These are phyloP conservation scores for Pharmacophagus antenor DNA, from an alignment of 2,888 invertebrate species.

Conservation along the genomic window DNA sequence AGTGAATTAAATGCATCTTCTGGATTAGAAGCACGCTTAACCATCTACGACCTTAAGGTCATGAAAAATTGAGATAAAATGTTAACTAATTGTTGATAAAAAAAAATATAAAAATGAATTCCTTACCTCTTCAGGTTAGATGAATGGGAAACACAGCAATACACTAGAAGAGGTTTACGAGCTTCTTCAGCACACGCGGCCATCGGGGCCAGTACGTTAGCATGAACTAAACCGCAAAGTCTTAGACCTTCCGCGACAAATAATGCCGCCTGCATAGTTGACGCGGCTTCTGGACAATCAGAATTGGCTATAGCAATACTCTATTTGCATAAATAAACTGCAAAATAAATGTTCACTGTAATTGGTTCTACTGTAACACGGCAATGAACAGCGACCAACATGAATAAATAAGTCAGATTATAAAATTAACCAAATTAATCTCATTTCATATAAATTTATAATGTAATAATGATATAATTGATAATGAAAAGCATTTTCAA, in stretches of 20 bases:
- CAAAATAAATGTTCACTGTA: background rate
- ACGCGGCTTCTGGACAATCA: constrained; percentile 82
- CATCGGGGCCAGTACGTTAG: constrained; percentile 86
- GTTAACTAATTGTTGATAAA: too few species aligned
- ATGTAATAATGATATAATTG: background rate
- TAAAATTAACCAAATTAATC: background rate
- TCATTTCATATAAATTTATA: background rate
- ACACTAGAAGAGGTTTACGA: constrained; percentile 84
- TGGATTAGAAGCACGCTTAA: too few species aligned
- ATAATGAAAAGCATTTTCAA: background rate
- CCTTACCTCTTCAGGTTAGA: constrained; percentile 86
- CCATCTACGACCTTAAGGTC: too few species aligned
- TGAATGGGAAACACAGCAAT: constrained; percentile 84
- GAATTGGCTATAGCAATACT: background rate
- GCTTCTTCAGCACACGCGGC: constrained; percentile 83
- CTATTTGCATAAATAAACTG: too few species aligned
- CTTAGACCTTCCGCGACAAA: constrained; percentile 88
- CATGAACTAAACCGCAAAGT: constrained; percentile 85
- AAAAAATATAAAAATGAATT: too few species aligned
- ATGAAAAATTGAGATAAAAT: too few species aligned
- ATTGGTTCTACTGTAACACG: background rate
- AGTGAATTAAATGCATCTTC: too few species aligned
- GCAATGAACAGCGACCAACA: background rate
- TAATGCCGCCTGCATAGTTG: constrained; percentile 85
- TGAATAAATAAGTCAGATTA: background rate